Evolutionary conservation across 2,797 vertebrate species (phyloP).

Genomic region (Pangasius mekongensis): DNA sequence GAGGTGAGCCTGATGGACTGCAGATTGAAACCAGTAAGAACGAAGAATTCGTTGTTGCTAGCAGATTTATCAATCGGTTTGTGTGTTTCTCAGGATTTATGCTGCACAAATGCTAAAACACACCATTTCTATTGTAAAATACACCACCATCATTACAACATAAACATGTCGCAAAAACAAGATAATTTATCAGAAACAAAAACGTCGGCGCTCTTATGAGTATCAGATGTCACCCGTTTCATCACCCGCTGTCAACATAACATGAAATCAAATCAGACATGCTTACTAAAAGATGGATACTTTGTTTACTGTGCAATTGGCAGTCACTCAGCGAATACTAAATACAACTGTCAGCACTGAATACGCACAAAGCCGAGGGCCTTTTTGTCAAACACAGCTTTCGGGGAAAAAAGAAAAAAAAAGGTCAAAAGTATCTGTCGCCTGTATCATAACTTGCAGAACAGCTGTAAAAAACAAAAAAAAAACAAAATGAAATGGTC

Average conservation of each 20-base stretch:
- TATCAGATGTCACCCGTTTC: constrained; percentile 29
- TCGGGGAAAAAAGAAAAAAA: background rate
- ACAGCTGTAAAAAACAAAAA: constrained; percentile 27
- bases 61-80: background rate
- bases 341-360: constrained; percentile 35
- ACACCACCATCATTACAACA: constrained; percentile 12
- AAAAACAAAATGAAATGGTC: constrained; percentile 29
- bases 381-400: background rate
- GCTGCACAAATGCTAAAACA: constrained; percentile 17
- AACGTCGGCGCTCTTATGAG: constrained; percentile 24
- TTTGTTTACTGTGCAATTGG: constrained; percentile 39
- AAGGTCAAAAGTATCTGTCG: constrained; percentile 16
- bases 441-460: constrained; percentile 26
- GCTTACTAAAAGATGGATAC: constrained; percentile 25
- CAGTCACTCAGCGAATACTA: constrained; percentile 42
- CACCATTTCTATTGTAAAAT: constrained; percentile 21
- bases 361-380: constrained; percentile 16
- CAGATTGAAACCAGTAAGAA: constrained; percentile 44
- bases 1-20: constrained; percentile 72
- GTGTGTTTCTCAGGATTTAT: constrained; percentile 20
- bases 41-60: background rate
- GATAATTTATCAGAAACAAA: constrained; percentile 24
- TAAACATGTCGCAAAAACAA: background rate
- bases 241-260: constrained; percentile 37
- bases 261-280: constrained; percentile 35